Evolutionary conservation across 2,113 vertebrate genomes (phyloP), one percentile per base, ranked within the genome.

Genomic region (Aspidoscelis tigris): DNA sequence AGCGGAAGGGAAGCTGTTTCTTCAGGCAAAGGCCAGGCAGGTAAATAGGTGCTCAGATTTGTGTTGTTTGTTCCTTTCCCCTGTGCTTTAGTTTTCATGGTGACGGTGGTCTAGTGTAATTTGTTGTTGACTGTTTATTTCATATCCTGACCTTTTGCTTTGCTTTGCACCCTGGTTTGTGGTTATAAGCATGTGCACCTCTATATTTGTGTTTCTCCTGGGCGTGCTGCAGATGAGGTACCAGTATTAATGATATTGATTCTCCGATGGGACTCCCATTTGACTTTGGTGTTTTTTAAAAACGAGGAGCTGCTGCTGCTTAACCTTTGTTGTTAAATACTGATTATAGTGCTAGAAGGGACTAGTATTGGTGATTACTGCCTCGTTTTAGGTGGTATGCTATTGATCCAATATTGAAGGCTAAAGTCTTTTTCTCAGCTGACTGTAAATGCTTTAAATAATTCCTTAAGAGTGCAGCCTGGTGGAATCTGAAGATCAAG

Each of bases 181-280:
- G 2, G 72, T 86, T 69, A 53, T 68, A 26, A 24, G 5, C 65
- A 83, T 83, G 7, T 43, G 22, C 58, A 55, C 26, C 2, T 82
- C 83, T 78, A 2, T 87, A 65, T 39, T 79, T 79, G 81, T 87
- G 84, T 91, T 86, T 88, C 89, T 82, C 89, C 87, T 88, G 50
- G 39, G 14, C 47, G 50, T 73, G 43, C 22, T 84, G 33, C 74
- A 73, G 82, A 89, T 83, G 64, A 68, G 69, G 0, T 86, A 72
- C 71, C 81, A 72, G 55, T 39, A 85, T 88, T 90, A 72, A 85
- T 53, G 12, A 47, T 74, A 6, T 4, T 50, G 69, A 8, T 77
- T 80, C 91, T 88, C 89, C 79, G 82, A 89, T 89, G 90, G 86
- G 89, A 91, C 91, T 89, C 88, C 72, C 20, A 0, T 92, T 94